Evolutionary conservation across 2,888 invertebrate genomes (phyloP).

Genomic region (Balanococcus diminutus): DNA sequence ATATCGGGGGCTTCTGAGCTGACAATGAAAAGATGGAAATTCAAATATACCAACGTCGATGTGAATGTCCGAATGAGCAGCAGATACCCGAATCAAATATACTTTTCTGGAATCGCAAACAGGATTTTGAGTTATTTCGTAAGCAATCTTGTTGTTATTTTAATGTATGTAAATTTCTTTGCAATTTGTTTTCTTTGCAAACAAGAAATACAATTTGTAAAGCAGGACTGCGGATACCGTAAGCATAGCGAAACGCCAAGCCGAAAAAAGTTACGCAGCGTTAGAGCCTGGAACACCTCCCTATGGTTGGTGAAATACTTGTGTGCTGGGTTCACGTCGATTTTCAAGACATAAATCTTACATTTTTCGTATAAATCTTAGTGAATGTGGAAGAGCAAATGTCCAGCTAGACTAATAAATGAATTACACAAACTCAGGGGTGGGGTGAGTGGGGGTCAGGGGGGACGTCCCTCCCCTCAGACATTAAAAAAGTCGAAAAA

Average conservation of each 20-base stretch:
- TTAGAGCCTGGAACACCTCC: not conserved
- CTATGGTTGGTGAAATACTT: not conserved
- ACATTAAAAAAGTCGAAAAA: too few relatives aligned
- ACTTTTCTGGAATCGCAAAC: slow-evolving; percentile 30
- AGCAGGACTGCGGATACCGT: slow-evolving; percentile 40
- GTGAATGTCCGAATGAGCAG: slow-evolving; percentile 38
- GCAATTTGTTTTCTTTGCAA: slow-evolving; percentile 40
- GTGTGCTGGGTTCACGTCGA: not conserved
- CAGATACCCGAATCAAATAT: slow-evolving; percentile 25
- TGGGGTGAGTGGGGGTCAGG: too few relatives aligned
- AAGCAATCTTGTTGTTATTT: slow-evolving; percentile 42
- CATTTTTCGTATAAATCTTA: too few relatives aligned
- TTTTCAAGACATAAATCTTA: too few relatives aligned
- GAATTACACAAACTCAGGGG: too few relatives aligned
- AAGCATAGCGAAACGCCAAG: not conserved
- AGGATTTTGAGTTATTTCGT: slow-evolving; percentile 35
- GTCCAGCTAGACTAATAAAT: too few relatives aligned
- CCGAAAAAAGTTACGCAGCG: not conserved
- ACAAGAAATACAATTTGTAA: slow-evolving; percentile 42
- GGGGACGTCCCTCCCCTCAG: too few relatives aligned
- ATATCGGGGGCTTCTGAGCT: not conserved
- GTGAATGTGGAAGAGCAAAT: too few relatives aligned
- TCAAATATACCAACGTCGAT: slow-evolving; percentile 33
- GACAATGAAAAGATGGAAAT: not conserved
- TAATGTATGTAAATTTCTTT: slow-evolving; percentile 42